Conservation (phyloP, 2,113 vertebrate genomes). For the Speoplatyrhinus poulsoni region DNA sequence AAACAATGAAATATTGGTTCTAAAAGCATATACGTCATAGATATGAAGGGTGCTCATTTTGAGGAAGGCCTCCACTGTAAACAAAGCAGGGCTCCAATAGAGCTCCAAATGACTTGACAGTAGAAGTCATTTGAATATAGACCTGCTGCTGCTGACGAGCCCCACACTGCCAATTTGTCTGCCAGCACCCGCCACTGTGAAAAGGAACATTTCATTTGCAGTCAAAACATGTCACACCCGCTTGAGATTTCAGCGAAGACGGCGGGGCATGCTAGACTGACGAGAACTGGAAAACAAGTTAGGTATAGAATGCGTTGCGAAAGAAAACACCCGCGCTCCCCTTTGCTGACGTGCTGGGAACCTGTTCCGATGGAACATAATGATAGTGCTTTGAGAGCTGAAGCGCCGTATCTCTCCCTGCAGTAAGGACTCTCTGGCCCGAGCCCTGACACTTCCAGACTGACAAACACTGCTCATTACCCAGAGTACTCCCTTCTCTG, state of each 20-base stretch:
- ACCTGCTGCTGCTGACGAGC: conserved; percentile 55
- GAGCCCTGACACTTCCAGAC: conserved; percentile 44
- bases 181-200: conserved; percentile 29
- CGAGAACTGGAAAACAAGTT: conserved; percentile 57
- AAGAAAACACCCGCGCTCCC: conserved; percentile 35
- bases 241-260: conserved; percentile 52
- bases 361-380: conserved; percentile 51
- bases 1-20: not conserved
- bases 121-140: conserved; percentile 29
- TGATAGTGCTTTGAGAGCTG: conserved; percentile 39
- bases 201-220: conserved; percentile 58
- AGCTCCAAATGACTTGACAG: conserved; percentile 35
- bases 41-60: conserved; percentile 21
- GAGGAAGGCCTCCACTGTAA: conserved; percentile 3
- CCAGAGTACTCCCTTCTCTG: conserved; percentile 46
- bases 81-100: conserved; percentile 11
- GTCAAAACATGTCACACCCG: conserved; percentile 56
- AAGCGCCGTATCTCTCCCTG: conserved; percentile 31
- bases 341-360: conserved; percentile 48
- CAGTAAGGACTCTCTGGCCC: conserved; percentile 36
- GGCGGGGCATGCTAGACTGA: conserved; percentile 37
- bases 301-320: conserved; percentile 21
- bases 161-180: conserved; percentile 50
- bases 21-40: conserved; percentile 11
- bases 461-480: conserved; percentile 68